Evolutionary conservation across 2,888 invertebrate species (phyloP).

Genomic region (Hedychridium roseum): DNA sequence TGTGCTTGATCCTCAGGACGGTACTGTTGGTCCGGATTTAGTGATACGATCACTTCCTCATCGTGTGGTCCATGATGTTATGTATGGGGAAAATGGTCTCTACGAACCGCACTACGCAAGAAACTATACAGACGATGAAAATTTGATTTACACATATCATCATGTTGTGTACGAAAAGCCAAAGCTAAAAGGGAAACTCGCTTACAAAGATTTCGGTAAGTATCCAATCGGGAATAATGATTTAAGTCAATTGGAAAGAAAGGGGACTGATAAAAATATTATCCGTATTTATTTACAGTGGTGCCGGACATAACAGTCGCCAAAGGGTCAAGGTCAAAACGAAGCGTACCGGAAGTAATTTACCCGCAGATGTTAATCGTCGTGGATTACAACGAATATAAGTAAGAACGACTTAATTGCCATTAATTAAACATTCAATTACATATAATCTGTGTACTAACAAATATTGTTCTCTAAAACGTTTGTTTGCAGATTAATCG

Average conservation of each 20-base stretch:
- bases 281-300: slow-evolving; percentile 12
- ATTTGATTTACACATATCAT: slow-evolving; percentile 31
- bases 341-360: slow-evolving; percentile 32
- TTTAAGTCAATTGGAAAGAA: too few species aligned
- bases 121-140: slow-evolving; percentile 3
- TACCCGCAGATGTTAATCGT: slow-evolving; percentile 51
- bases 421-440: too few species aligned
- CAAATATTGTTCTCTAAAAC: not conserved
- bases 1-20: slow-evolving; percentile 27
- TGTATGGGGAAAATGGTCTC: slow-evolving; percentile 9
- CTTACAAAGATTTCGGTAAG: slow-evolving; percentile 21
- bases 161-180: slow-evolving; percentile 42
- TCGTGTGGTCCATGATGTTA: slow-evolving; percentile 20
- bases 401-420: too few species aligned
- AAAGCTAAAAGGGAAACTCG: slow-evolving; percentile 1
- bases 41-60: slow-evolving; percentile 39
- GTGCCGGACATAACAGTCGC: slow-evolving; percentile 19
- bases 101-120: slow-evolving; percentile 10
- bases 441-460: not conserved
- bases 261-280: not conserved
- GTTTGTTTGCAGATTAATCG: slow-evolving; percentile 30
- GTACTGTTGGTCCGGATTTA: slow-evolving; percentile 26
- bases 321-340: slow-evolving; percentile 13
- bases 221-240: too few species aligned
- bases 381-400: slow-evolving; percentile 42